phyloP scores from a whole-genome alignment of 2,113 vertebrate genomes.

The Lophius piscatorius region DNA sequence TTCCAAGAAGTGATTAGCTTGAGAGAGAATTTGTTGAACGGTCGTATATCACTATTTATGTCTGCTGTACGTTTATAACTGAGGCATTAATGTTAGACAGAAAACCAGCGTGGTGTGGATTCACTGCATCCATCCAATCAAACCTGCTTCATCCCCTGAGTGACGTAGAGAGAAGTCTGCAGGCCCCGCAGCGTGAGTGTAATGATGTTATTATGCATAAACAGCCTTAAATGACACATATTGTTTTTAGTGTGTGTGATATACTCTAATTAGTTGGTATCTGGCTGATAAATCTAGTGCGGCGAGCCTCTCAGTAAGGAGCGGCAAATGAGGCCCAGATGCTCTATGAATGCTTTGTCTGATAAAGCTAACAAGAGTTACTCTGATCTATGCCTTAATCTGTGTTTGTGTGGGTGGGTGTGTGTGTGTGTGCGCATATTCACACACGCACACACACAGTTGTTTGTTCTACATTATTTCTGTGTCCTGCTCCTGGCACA shows the following conservation, averaged over 20 bases:
- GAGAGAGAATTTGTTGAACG: too few species aligned
- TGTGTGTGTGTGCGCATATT: constrained; percentile 18
- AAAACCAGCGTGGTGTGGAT: neutral
- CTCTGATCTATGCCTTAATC: constrained; percentile 75
- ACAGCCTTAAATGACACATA: constrained; percentile 68
- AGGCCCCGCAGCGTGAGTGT: constrained; percentile 19
- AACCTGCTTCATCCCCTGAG: constrained; percentile 30
- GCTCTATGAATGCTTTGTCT: constrained; percentile 74
- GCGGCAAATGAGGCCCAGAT: constrained; percentile 71
- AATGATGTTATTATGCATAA: constrained; percentile 58
- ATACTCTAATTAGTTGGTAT: constrained; percentile 62
- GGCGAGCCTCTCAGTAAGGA: constrained; percentile 54
- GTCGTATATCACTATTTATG: too few species aligned
- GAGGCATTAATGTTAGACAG: neutral
- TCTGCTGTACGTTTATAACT: neutral
- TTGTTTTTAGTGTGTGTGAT: constrained; percentile 64
- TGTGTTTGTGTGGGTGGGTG: constrained; percentile 36
- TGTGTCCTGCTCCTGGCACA: constrained; percentile 73
- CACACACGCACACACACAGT: constrained; percentile 26
- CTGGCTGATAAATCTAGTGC: constrained; percentile 60
- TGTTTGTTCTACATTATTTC: constrained; percentile 74
- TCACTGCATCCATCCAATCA: constrained; percentile 10
- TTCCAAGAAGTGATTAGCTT: too few species aligned
- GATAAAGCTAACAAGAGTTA: constrained; percentile 77
- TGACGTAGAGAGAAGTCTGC: constrained; percentile 11